phyloP scores from a whole-genome alignment of 1,140 invertebrate genomes.

The Drosophila nasuta region DNA sequence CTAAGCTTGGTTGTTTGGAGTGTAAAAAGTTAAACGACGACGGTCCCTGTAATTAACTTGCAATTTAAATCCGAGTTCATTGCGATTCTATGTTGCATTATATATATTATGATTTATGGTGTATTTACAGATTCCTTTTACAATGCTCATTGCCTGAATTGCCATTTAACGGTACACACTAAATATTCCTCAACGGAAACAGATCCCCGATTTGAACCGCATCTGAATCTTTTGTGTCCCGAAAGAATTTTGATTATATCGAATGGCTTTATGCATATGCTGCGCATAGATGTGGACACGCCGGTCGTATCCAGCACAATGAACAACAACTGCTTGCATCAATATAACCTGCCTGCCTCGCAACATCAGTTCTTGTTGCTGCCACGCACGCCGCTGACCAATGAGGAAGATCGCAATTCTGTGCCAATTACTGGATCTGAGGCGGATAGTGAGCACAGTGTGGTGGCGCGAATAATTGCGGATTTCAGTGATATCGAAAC shows the following conservation, averaged over 20 bases:
- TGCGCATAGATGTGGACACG: conserved; percentile 77
- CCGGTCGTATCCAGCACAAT: conserved; percentile 49
- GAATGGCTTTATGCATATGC: conserved; percentile 84
- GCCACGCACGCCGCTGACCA: conserved; percentile 48
- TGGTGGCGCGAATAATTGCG: conserved; percentile 82
- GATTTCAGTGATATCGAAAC: conserved; percentile 83
- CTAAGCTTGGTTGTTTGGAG: conserved; percentile 84
- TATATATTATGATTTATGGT: neutral
- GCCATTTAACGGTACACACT: conserved; percentile 84
- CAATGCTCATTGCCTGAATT: conserved; percentile 79
- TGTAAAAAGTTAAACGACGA: conserved; percentile 82
- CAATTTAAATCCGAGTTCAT: too few relatives aligned
- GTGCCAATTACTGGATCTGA: conserved; percentile 60
- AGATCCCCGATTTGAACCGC: conserved; percentile 77
- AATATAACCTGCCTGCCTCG: conserved; percentile 45
- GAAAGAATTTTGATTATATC: conserved; percentile 80
- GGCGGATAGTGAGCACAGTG: conserved; percentile 71
- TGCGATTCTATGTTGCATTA: too few relatives aligned
- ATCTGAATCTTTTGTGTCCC: conserved; percentile 80
- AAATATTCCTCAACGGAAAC: conserved; percentile 83
- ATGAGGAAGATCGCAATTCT: conserved; percentile 66
- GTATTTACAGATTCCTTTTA: conserved; percentile 69
- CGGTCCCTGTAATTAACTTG: conserved; percentile 60
- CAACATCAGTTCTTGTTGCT: conserved; percentile 50
- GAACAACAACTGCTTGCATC: conserved; percentile 43